Evolutionary conservation across 2,888 invertebrate genomes (phyloP), one percentile per base, ranked within the genome.

Genomic region (Neocrepidodera transversa): DNA sequence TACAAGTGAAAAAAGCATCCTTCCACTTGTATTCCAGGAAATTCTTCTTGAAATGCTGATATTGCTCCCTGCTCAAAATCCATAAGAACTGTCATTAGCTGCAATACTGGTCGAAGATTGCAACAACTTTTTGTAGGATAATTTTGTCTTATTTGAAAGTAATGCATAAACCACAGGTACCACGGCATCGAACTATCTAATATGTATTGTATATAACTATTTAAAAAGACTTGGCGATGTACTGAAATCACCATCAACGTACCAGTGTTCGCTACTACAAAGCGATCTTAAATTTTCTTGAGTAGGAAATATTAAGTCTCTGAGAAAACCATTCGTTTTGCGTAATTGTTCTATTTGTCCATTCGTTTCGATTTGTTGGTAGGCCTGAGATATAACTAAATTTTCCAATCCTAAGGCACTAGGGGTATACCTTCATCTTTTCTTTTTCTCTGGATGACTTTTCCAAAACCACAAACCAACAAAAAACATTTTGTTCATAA

Each of bases 1-100:
- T 32, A 48, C 18, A 48, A 48, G 48, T 48, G 48, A 32, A 48
- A 48, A n/a, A 48, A 48, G 10, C 32, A 48, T 16, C 48, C 48
- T 13, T 13, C n/a, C 32, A 47, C 16, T 13, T 47, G 26, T 47
- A 47, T 17, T 7, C 30, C 47, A 14, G 28, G 16, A 48, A 30
- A 32, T n/a, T 32, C 32, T 32, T 48, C 32, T 16, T 32, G 30
- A 48, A 48, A 48, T 17, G 48, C 48, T 17, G 17, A 32, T 32
- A 48, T 48, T 32, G 48, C 48, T 16, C 16, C 48, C n/a, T 32
- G 30, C 11, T 48, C 30, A 16, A 48, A 48, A 14, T 48, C 48
- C 30, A 32, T 16, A 6, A 48, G 17, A 32, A 48, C 32, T 4
- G 32, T 48, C 11, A 7, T 48, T 18, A 32, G 48, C 16, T 30